Percentiles rank a stretch among this genome's conserved stretches.
Conservation (phyloP, 2,797 vertebrate genomes). For the Neopelma chrysocephalum region DNA sequence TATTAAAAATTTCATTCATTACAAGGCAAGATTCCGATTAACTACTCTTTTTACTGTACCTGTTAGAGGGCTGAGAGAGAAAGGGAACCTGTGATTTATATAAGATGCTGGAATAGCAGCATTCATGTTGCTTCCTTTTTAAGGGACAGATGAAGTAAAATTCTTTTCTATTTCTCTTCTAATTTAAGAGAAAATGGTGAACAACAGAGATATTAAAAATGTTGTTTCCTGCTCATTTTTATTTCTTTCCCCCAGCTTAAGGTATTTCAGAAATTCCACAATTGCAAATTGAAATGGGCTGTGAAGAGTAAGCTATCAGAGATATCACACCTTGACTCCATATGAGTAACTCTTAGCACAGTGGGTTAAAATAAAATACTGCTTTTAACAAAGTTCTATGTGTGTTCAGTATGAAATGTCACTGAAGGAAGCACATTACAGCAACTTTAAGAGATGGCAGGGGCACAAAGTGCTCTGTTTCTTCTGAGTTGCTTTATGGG, state of each 20-base stretch:
- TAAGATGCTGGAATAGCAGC: neutral
- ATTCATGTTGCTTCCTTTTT: neutral
- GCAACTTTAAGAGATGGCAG: neutral
- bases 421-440: neutral
- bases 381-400: neutral
- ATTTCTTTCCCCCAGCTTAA: neutral
- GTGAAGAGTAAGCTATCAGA: neutral
- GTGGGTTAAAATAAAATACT: neutral
- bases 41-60: neutral
- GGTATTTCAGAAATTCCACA: neutral
- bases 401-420: neutral
- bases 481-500: neutral
- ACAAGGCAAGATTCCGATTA: neutral
- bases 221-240: neutral
- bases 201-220: neutral
- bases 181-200: neutral
- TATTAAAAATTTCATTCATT: neutral
- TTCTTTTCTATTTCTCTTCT: neutral
- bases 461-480: neutral
- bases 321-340: neutral
- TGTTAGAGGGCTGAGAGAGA: neutral
- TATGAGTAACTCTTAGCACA: neutral
- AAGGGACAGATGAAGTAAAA: neutral
- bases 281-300: neutral
- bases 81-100: neutral